A percentile compares a stretch with the other conserved stretches of the same genome.
Conservation (phyloP, 2,113 vertebrate genomes). For the Oenanthe oenanthe region DNA sequence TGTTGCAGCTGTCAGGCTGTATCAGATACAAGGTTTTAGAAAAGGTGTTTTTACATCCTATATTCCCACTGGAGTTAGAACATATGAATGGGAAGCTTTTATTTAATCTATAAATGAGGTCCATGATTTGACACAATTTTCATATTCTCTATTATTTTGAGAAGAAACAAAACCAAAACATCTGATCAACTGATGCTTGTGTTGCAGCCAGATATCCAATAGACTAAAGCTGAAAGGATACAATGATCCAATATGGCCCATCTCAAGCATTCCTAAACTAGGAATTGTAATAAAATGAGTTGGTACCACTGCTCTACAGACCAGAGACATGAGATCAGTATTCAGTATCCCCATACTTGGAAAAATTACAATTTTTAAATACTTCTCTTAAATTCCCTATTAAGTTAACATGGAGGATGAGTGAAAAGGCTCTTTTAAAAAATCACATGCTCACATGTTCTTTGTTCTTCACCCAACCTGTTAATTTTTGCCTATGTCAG, state of each 20-base stretch:
- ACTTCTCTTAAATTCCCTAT: not conserved
- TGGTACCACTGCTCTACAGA: not conserved
- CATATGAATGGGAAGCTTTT: not conserved
- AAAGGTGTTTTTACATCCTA: not conserved
- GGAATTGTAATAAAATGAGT: not conserved
- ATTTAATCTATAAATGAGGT: not conserved
- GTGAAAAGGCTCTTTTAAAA: not conserved
- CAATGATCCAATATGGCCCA: not conserved
- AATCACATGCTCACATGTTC: not conserved
- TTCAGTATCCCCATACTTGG: not conserved
- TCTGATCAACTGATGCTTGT: not conserved
- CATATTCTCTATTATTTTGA: not conserved
- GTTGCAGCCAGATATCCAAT: not conserved
- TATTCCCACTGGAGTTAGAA: not conserved
- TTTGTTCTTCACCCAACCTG: not conserved
- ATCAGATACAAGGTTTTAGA: not conserved
- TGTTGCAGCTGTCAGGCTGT: not conserved
- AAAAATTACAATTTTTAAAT: not conserved
- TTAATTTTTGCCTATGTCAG: not conserved
- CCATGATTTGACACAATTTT: not conserved
- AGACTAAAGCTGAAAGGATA: not conserved
- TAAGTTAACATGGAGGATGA: not conserved
- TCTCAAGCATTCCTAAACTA: not conserved
- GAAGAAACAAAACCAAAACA: not conserved
- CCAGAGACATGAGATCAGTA: not conserved